Evolutionary conservation across 2,888 invertebrate species (phyloP), one percentile per base, ranked within the genome.

Genomic region (Spicauda simplicius): DNA sequence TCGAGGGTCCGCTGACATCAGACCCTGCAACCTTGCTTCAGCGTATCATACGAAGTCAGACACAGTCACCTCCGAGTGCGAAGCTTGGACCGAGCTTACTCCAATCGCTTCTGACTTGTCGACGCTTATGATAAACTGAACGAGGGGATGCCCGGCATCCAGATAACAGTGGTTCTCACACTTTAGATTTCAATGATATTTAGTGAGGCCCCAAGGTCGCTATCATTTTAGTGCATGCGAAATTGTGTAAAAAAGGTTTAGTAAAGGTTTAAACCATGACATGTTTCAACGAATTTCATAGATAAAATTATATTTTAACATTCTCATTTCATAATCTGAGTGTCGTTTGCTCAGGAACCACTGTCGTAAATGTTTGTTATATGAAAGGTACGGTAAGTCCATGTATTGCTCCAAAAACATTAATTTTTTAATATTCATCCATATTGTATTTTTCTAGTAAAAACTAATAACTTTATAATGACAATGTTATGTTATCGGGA

Each of bases 1-100:
- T 89, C 93, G 73, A 91, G 94, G 73, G 73, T 86, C 73, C 92
- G 90, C 91, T 92, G 91, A 93, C 90, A 85, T 72, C 79, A 80
- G 73, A 83, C 87, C 76, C 68, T 74, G 25, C 81, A 80, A 65
- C 79, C 86, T 61, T 80, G 80, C 71, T 78, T 80, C 80, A 80
- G 83, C 73, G 74, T 79, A 71, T 80, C 88, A 41, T 75, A 78
- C 71, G 80, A 84, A 52, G 71, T 77, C 65, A 73, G 76, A 69
- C 74, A 78, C 69, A 74, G 78, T 48, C 80, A 81, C 57, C 74
- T 78, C 55, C 85, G 91, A 62, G 88, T 86, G 64, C 83, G 88
- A 64, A 91, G 91, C 70, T 83, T 91, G 62, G 91, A 91, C 71
- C 84, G 91, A 72, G 76, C 86, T 68, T 82, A 84, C 71, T 76